A percentile compares a stretch with the other conserved stretches of the same genome.
Evolutionary conservation across 2,888 invertebrate genomes (phyloP).

Genomic region (Alloplasta piceator): DNA sequence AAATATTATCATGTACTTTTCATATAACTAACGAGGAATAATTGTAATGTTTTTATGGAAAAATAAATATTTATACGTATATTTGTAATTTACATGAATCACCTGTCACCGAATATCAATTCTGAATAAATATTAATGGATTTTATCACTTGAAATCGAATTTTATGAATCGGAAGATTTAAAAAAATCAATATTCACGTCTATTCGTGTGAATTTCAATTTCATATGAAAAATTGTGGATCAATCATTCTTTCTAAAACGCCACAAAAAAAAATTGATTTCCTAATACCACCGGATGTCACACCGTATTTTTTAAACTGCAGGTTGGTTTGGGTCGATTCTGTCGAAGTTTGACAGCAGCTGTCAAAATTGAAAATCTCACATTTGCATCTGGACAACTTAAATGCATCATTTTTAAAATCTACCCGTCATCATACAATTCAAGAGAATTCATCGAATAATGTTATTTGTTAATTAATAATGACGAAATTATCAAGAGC

Average conservation of each 20-base stretch:
- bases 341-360: neutral
- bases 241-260: too few relatives aligned
- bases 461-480: neutral
- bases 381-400: neutral
- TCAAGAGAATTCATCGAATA: neutral
- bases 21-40: constrained; percentile 68
- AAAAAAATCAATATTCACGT: too few relatives aligned
- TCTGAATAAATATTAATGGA: too few relatives aligned
- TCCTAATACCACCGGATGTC: too few relatives aligned
- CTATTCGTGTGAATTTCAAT: too few relatives aligned
- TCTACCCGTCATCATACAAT: neutral
- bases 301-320: too few relatives aligned
- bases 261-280: too few relatives aligned
- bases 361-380: neutral
- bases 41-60: constrained; percentile 77
- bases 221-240: too few relatives aligned
- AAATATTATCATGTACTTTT: constrained; percentile 71
- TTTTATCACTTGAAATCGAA: too few relatives aligned
- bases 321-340: neutral
- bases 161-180: too few relatives aligned
- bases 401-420: neutral
- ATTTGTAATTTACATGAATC: too few relatives aligned
- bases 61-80: constrained; percentile 75
- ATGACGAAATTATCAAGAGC: constrained; percentile 1
- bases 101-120: too few relatives aligned